Evolutionary conservation across 2,888 invertebrate genomes (phyloP), one percentile per base, ranked within the genome.

Genomic region (Esperia sulphurella): DNA sequence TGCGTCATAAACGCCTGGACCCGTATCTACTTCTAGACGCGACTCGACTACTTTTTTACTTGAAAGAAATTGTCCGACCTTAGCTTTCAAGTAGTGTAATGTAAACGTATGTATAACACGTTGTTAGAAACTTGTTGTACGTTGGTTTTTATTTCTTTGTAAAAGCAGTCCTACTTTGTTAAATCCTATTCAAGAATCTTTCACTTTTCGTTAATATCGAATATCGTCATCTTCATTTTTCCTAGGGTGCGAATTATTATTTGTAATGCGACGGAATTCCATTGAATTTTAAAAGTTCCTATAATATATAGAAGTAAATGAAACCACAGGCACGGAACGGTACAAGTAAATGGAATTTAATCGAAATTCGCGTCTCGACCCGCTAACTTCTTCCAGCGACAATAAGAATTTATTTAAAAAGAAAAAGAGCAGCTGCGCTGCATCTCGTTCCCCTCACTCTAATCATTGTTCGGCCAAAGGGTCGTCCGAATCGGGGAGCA

Each of bases 351-450:
- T 21, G 21, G 2, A 21, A 21, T 5, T 21, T 21, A 21, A 21
- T 58, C 56, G 57, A 54, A 68, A 75, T 80, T 76, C 50, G 77
- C 78, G 73, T 75, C 50, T 77, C 78, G 73, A 79, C 72, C 67
- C 63, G 75, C 61, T 74, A 71, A 74, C 70, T 74, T 75, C 64
- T 60, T 68, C 59, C 50, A 50, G 57, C 57, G 48, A 62, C 66
- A 61, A 70, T 68, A 69, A 73, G 64, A 75, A 75, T 73, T 67
- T 67, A 54, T 61, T 70, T 58, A 63, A 69, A 77, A 78, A 79
- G 77, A 76, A 83, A 81, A 83, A 78, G 80, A 85, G 83, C 89
- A 89, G 89, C 89, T 88, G 89, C 88, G 88, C 89, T 88, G 89
- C 88, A 82, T 74, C 66, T 73, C 61, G 73, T 67, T 77, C 83